phyloP scores from a whole-genome alignment of 1,140 invertebrate species.

The Dendroctonus valens region DNA sequence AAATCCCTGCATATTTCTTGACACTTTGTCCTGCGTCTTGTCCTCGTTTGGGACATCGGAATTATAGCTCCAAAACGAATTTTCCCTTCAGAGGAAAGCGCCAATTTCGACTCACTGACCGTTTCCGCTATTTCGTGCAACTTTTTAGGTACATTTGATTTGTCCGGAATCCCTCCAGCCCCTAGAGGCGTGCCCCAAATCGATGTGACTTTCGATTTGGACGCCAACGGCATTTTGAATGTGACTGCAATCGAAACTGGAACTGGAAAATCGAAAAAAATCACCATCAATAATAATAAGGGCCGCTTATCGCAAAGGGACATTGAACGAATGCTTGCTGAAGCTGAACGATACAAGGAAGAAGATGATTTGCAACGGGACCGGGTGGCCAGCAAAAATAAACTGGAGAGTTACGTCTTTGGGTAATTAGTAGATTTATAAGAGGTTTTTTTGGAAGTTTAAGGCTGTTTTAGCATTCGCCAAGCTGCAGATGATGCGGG shows the following conservation, averaged over 20 bases:
- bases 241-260: constrained; percentile 62
- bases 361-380: constrained; percentile 59
- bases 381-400: constrained; percentile 64
- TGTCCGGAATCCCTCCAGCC: constrained; percentile 55
- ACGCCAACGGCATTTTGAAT: constrained; percentile 62
- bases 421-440: constrained; percentile 34
- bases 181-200: constrained; percentile 63
- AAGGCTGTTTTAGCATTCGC: constrained; percentile 59
- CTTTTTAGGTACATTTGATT: constrained; percentile 61
- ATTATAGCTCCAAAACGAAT: not conserved
- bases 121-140: not conserved
- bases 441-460: not conserved
- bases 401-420: constrained; percentile 71
- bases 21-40: not conserved
- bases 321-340: constrained; percentile 63
- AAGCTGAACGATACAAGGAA: constrained; percentile 64
- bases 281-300: constrained; percentile 59
- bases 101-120: not conserved
- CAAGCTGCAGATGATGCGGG: constrained; percentile 45
- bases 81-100: not conserved
- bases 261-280: constrained; percentile 64
- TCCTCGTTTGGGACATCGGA: not conserved
- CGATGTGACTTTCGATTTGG: constrained; percentile 60
- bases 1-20: too few species aligned
- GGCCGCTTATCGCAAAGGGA: constrained; percentile 56